These are phyloP conservation scores for Drosophila greeni DNA, from an alignment of 2,888 invertebrate genomes.

Conservation along the genomic window DNA sequence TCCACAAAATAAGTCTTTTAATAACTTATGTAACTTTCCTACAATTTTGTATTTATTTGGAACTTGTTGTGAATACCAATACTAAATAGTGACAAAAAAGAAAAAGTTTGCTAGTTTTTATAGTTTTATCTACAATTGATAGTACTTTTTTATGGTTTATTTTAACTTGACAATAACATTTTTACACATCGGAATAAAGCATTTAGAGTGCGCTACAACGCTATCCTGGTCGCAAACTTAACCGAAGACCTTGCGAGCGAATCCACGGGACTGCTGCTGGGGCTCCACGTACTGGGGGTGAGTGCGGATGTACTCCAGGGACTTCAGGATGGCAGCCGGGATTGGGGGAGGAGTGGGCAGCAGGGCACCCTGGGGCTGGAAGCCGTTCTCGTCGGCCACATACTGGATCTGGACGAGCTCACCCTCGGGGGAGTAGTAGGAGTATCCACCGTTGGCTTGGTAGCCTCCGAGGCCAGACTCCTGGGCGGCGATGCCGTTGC, in stretches of 20 bases:
- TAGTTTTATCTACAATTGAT: too few species aligned
- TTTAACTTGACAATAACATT: slow-evolving; percentile 19
- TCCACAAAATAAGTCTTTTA: background rate
- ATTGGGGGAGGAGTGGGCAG: slow-evolving; percentile 76
- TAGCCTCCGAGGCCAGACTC: slow-evolving; percentile 81
- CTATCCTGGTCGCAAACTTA: background rate
- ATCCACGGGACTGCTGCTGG: too few species aligned
- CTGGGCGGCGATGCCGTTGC: slow-evolving; percentile 82
- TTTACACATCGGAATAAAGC: slow-evolving; percentile 35
- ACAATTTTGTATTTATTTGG: background rate
- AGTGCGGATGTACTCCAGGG: slow-evolving; percentile 73
- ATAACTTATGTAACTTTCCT: background rate
- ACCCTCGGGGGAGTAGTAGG: slow-evolving; percentile 74
- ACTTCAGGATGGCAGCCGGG: slow-evolving; percentile 65
- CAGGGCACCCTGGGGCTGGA: slow-evolving; percentile 69
- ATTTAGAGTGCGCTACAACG: slow-evolving; percentile 19
- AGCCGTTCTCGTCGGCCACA: slow-evolving; percentile 74
- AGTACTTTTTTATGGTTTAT: too few species aligned
- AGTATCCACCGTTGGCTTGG: slow-evolving; percentile 72
- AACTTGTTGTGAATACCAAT: background rate
- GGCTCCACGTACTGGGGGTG: slow-evolving; percentile 69
- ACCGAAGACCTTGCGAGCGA: too few species aligned
- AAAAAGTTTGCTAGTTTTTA: background rate
- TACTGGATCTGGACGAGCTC: slow-evolving; percentile 62
- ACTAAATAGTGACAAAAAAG: slow-evolving; percentile 9